phyloP scores from a whole-genome alignment of 2,797 vertebrate species.

The Cryptoblepharus egeriae region DNA sequence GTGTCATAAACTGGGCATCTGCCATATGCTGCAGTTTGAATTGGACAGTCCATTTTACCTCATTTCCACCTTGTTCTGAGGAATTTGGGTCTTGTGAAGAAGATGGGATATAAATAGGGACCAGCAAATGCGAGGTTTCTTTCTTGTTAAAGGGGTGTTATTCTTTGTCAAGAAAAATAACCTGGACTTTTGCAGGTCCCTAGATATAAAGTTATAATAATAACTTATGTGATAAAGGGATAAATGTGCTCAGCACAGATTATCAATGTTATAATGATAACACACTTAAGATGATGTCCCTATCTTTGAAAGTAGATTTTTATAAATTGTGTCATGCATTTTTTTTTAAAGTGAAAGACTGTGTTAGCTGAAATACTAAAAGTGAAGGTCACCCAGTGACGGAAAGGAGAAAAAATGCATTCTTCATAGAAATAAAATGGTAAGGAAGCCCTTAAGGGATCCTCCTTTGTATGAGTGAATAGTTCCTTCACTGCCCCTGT shows the following conservation, averaged over 20 bases:
- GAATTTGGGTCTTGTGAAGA: no score
- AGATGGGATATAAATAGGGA: no score
- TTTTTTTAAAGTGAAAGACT: neutral
- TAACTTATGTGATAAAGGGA: neutral
- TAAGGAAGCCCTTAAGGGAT: constrained; percentile 13
- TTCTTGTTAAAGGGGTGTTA: no score
- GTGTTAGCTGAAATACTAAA: constrained; percentile 17
- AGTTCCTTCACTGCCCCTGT: neutral
- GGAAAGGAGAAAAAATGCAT: rapidly evolving
- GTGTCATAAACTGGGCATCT: no score
- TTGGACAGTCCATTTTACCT: neutral
- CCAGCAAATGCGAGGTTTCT: no score
- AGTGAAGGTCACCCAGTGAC: constrained; percentile 3
- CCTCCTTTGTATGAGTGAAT: neutral
- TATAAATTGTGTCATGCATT: neutral
- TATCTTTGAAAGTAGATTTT: constrained; percentile 7
- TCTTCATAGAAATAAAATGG: neutral
- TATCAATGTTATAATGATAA: neutral
- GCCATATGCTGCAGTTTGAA: neutral
- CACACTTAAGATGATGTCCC: neutral
- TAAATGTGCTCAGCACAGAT: rapidly evolving
- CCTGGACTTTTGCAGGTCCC: no score
- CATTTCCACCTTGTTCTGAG: neutral
- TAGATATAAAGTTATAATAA: no score
- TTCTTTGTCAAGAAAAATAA: no score